Base-by-base conservation (phyloP, 2,888 invertebrate genomes). In the Cataglyphis rosenhaueri region DNA sequence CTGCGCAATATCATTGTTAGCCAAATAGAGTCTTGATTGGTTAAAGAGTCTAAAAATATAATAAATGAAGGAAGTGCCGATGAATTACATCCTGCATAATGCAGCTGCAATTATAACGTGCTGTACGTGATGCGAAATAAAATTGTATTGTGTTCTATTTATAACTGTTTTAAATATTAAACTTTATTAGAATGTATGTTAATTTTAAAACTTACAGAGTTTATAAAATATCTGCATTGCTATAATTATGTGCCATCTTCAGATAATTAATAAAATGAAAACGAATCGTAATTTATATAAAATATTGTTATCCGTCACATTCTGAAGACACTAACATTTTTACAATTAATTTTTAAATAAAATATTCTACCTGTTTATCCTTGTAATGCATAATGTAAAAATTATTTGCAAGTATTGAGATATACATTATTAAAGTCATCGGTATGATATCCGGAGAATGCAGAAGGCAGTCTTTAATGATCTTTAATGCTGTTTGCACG, bases 261-360 rank as follows among this genome's bases (percentile, higher is more conserved):
- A 38, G 35, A 38, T 71, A 9, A 32, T 32, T 29, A 32, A 74
- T 74, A 44, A 74, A 61, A 21, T 44, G 32, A 62, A 21, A 62
- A 55, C 32, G 10, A 44, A 12, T 44, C 15, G 1, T 15, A n/a
- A 6, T 32, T 48, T 74, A 55, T 4, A 8, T 21, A 4, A 41
- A 6, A 4, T 70, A 9, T 57, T 3, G 1, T 57, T 38, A 71
- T 25, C 4, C 3, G 0, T 61, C 1, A 48, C 48, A 15, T 48
- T 32, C 21, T 61, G 1, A 52, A 52, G 2, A 74, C 4, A 9
- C 1, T 35, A 1, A 35, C 3, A 35, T 8, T 3, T 35, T 21
- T 5, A 15, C 3, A 38, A 15, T 3, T 9, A 41, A 65, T 15
- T 3, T 9, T 55, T 15, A 21, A n/a, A 71, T 25, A 57, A 48